Evolutionary conservation across 2,797 vertebrate genomes (phyloP).

Genomic region (Psittacula derbiana): DNA sequence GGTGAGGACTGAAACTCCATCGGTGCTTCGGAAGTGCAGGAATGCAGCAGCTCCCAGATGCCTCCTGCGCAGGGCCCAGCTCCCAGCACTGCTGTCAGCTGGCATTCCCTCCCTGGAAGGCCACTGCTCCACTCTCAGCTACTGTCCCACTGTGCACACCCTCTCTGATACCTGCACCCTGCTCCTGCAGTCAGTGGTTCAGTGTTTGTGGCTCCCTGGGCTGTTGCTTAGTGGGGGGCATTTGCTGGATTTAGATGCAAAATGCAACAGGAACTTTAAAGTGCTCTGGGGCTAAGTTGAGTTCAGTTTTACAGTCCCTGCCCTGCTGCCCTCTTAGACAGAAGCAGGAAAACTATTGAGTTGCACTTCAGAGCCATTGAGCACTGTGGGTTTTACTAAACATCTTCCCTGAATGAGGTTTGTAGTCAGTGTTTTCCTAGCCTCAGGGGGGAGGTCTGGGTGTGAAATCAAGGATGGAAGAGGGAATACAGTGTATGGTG

Average conservation of each 20-base stretch:
- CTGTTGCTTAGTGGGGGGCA: not conserved
- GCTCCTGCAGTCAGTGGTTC: not conserved
- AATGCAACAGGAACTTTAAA: conserved; percentile 24
- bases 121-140: not conserved
- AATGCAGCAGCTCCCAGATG: not conserved
- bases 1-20: not conserved
- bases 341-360: not conserved
- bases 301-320: not conserved
- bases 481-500: not conserved
- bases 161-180: not conserved
- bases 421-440: not conserved
- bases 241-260: conserved; percentile 33
- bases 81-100: not conserved
- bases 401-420: not conserved
- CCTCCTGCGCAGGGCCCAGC: not conserved
- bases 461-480: not conserved
- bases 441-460: not conserved
- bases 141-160: not conserved
- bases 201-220: conserved; percentile 1
- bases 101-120: not conserved
- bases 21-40: not conserved
- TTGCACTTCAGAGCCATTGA: not conserved
- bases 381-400: not conserved
- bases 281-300: not conserved
- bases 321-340: not conserved